These are phyloP conservation scores for Allolobophora icterica DNA, from an alignment of 2,888 invertebrate species.

Conservation along the genomic window DNA sequence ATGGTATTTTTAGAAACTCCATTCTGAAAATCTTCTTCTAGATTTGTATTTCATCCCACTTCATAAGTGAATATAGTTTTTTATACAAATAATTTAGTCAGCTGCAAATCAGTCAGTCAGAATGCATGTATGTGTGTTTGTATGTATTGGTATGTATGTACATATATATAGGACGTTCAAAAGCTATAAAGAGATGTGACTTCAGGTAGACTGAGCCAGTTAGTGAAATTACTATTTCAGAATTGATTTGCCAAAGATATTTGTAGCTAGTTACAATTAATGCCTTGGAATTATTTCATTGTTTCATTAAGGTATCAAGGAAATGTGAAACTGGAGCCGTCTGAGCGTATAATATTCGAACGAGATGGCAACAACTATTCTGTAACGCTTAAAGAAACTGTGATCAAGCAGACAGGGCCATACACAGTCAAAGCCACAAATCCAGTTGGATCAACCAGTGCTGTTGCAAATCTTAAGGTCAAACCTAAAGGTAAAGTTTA, in stretches of 20 bases:
- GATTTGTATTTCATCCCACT: not conserved
- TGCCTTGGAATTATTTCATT: not conserved
- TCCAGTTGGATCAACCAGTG: conserved; percentile 59
- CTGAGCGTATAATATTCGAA: conserved; percentile 55
- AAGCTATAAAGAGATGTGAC: too few species aligned
- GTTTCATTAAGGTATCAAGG: conserved; percentile 54
- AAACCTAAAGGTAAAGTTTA: conserved; percentile 42
- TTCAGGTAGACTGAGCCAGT: not conserved
- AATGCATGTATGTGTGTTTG: not conserved
- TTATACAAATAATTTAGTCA: not conserved
- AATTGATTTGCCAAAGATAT: not conserved
- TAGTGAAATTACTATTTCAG: not conserved
- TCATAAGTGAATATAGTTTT: too few species aligned
- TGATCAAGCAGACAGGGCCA: conserved; percentile 56
- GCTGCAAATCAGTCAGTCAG: not conserved
- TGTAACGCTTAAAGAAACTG: conserved; percentile 56
- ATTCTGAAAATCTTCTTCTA: not conserved
- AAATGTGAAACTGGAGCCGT: conserved; percentile 55
- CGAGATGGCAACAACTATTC: conserved; percentile 55
- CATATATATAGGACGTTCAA: too few species aligned
- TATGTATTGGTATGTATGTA: not conserved
- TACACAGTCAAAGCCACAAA: conserved; percentile 60
- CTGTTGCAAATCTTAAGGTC: conserved; percentile 61
- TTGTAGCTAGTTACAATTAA: not conserved
- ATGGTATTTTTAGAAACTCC: conserved; percentile 75